These are phyloP conservation scores for Centrocercus urophasianus DNA, from an alignment of 2,113 vertebrate species.

Conservation along the genomic window DNA sequence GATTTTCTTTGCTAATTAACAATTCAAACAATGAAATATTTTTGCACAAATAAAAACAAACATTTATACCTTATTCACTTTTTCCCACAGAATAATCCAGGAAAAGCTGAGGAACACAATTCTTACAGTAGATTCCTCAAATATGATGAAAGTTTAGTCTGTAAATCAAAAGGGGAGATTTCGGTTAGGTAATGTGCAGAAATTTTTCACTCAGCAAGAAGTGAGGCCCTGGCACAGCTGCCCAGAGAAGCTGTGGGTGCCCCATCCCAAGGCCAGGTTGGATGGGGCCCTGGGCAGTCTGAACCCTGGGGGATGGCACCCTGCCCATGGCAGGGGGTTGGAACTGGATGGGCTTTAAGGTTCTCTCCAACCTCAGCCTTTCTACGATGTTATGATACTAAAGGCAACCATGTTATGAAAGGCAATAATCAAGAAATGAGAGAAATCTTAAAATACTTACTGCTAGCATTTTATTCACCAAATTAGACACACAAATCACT, in stretches of 20 bases:
- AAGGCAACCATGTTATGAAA: not conserved
- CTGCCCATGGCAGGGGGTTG: too few species aligned
- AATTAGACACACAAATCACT: slow-evolving; percentile 37
- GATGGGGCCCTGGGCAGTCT: too few species aligned
- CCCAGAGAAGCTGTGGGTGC: too few species aligned
- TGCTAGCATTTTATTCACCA: not conserved
- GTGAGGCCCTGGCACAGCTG: too few species aligned
- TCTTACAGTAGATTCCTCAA: not conserved
- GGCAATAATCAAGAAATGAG: not conserved
- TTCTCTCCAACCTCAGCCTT: too few species aligned
- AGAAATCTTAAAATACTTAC: not conserved
- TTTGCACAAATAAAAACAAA: not conserved
- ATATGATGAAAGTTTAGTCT: not conserved
- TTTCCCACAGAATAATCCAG: not conserved
- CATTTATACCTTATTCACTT: not conserved
- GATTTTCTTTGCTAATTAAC: not conserved
- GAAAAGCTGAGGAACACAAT: not conserved
- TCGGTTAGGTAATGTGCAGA: too few species aligned
- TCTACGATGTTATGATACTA: not conserved
- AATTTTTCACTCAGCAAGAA: too few species aligned
- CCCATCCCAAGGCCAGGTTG: too few species aligned
- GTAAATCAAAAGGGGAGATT: not conserved
- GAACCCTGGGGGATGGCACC: too few species aligned
- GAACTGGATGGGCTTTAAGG: too few species aligned
- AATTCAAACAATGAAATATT: not conserved